Conservation (phyloP, 2,888 invertebrate genomes). For the Ochlodes sylvanus region DNA sequence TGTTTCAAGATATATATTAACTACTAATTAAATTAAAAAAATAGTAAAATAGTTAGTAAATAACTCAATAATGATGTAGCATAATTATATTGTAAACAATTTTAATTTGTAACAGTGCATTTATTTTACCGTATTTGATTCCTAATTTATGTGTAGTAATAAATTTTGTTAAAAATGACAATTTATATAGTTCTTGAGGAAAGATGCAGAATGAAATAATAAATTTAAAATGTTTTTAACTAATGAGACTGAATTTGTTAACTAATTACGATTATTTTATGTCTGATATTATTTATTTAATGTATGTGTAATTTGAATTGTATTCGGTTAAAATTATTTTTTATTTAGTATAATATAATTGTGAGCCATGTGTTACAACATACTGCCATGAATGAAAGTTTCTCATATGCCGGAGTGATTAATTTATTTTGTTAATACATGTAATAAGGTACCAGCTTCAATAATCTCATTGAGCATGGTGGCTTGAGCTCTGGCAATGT, state of each 20-base stretch:
- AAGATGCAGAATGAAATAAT: conserved; percentile 59
- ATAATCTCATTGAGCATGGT: conserved; percentile 36
- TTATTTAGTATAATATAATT: conserved; percentile 44
- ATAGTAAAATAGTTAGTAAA: conserved; percentile 41
- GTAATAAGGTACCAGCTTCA: conserved; percentile 18
- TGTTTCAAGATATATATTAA: conserved; percentile 42
- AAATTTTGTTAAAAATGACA: conserved; percentile 35
- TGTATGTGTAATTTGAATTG: conserved; percentile 48
- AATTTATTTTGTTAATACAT: conserved; percentile 1
- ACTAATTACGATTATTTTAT: conserved; percentile 62
- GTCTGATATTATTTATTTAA: conserved; percentile 77
- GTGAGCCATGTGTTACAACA: conserved; percentile 35
- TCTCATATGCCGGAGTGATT: conserved; percentile 27
- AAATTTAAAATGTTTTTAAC: conserved; percentile 67
- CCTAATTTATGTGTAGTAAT: conserved; percentile 25
- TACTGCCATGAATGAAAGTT: conserved; percentile 48
- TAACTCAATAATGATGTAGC: conserved; percentile 22
- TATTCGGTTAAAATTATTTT: conserved; percentile 49
- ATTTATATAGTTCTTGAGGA: conserved; percentile 66
- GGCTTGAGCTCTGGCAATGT: not conserved
- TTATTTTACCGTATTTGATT: conserved; percentile 54
- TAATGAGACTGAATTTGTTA: conserved; percentile 84
- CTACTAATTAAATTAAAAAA: conserved; percentile 49
- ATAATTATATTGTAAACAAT: conserved; percentile 44
- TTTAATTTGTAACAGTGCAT: conserved; percentile 52